Evolutionary conservation across 2,888 invertebrate species (phyloP).

Genomic region (Lasioglossum pauxillum): DNA sequence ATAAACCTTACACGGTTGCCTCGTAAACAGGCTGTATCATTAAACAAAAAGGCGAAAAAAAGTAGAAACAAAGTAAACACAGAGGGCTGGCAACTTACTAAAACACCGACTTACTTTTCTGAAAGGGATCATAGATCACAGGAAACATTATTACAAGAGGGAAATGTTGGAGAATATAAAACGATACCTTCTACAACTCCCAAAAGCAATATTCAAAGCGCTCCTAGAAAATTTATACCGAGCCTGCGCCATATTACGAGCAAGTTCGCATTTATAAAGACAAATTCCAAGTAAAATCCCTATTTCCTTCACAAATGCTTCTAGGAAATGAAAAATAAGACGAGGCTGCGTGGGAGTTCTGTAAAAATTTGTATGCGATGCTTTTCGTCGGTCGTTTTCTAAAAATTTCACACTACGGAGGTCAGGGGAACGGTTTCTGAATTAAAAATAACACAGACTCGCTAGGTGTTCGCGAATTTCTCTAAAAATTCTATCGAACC

Average conservation of each 20-base stretch:
- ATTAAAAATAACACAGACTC: not conserved
- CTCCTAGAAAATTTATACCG: not conserved
- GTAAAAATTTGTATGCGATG: not conserved
- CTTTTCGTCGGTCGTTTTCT: not conserved
- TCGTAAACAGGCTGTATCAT: not conserved
- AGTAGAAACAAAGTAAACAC: too few relatives aligned
- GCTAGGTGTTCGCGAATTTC: not conserved
- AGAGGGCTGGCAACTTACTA: not conserved
- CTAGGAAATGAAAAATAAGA: not conserved
- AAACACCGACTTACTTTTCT: not conserved
- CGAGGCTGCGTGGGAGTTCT: not conserved
- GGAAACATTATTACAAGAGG: not conserved
- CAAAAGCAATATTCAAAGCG: slow-evolving; percentile 11
- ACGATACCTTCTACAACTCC: not conserved
- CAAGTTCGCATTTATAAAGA: not conserved
- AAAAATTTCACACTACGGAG: not conserved
- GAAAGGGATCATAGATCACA: not conserved
- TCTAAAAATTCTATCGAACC: not conserved
- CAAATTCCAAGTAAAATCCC: not conserved
- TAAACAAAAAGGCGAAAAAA: not conserved
- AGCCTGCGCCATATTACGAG: not conserved
- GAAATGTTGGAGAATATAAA: not conserved
- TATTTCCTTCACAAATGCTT: not conserved
- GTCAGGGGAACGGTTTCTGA: not conserved
- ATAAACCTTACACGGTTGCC: not conserved